These are phyloP conservation scores for Coreoperca whiteheadi DNA, from an alignment of 2,113 vertebrate species.

Conservation along the genomic window DNA sequence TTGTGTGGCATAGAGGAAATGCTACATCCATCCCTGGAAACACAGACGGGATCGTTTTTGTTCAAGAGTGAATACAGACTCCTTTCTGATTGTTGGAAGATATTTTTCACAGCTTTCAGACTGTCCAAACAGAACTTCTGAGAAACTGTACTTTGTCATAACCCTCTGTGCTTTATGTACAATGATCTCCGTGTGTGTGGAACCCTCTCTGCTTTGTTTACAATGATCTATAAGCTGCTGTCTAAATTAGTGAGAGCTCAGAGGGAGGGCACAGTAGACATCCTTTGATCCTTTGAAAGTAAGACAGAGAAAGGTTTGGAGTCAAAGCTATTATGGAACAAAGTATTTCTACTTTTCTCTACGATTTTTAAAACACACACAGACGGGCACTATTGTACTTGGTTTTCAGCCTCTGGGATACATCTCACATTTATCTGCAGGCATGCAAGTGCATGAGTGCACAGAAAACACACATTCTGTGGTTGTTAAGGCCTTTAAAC, in stretches of 20 bases:
- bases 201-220: conserved; percentile 12
- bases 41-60: background rate
- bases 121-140: background rate
- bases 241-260: conserved; percentile 35
- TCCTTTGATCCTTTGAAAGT: conserved; percentile 48
- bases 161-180: background rate
- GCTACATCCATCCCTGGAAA: background rate
- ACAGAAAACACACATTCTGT: background rate
- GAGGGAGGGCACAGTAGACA: conserved; percentile 3
- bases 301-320: conserved; percentile 20
- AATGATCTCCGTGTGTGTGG: conserved; percentile 1
- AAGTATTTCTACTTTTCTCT: conserved; percentile 18
- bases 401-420: background rate
- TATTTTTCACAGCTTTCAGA: background rate
- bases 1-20: background rate
- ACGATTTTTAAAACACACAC: background rate
- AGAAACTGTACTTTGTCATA: background rate
- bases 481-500: background rate
- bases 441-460: background rate
- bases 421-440: background rate
- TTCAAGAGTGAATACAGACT: background rate
- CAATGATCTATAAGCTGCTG: conserved; percentile 27
- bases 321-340: conserved; percentile 31
- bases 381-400: background rate
- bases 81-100: background rate